Percentiles rank a stretch among this genome's conserved stretches.
phyloP scores from a whole-genome alignment of 2,113 vertebrate species.

The Sarotherodon lohbergeri region DNA sequence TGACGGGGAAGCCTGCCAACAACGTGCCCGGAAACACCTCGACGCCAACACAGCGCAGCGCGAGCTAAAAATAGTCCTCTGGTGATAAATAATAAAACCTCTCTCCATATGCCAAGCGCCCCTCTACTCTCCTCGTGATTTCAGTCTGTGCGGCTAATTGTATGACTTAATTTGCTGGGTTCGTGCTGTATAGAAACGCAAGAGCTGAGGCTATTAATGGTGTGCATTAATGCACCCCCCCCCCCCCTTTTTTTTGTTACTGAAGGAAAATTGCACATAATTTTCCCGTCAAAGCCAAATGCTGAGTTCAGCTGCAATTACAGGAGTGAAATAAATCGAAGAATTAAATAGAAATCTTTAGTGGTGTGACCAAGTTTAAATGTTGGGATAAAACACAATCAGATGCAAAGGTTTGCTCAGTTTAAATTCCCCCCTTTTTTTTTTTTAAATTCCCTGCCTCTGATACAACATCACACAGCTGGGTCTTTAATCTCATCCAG shows the following conservation, averaged over 20 bases:
- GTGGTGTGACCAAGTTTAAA: background rate
- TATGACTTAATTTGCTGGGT: background rate
- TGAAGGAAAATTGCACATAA: background rate
- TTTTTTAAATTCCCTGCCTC: background rate
- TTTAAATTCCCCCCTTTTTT: background rate
- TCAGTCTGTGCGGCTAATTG: background rate
- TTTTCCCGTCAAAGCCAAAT: background rate
- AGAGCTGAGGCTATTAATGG: background rate
- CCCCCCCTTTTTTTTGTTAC: fast-evolving
- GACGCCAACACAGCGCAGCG: constrained; percentile 42
- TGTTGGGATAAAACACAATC: background rate
- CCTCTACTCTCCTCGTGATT: background rate
- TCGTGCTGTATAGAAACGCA: background rate
- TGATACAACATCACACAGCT: background rate
- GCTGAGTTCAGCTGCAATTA: background rate
- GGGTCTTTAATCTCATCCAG: background rate
- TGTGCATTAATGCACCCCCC: background rate
- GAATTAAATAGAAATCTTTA: background rate
- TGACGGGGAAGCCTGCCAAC: constrained; percentile 66
- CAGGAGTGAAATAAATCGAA: background rate
- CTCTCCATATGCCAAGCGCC: constrained; percentile 41
- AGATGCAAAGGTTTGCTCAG: background rate
- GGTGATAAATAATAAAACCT: constrained; percentile 63
- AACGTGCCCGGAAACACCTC: constrained; percentile 56
- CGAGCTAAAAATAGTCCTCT: constrained; percentile 55